Evolutionary conservation across 2,888 invertebrate genomes (phyloP).

Genomic region (Tinea semifulvella): DNA sequence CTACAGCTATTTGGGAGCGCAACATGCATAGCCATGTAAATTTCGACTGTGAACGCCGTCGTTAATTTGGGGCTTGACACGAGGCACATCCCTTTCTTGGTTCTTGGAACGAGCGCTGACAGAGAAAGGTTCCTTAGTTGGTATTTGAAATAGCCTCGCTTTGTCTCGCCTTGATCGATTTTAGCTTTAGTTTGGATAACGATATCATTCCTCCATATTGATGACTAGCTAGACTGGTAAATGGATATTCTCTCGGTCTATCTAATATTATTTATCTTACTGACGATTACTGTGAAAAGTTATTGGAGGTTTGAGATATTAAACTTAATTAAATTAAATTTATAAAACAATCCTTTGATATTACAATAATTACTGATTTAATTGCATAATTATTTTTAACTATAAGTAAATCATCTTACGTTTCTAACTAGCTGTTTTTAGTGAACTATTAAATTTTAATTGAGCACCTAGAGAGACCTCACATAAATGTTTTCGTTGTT

Average conservation of each 20-base stretch:
- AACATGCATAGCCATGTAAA: constrained; percentile 62
- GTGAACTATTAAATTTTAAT: too few species aligned
- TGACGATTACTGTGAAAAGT: too few species aligned
- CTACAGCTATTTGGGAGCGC: constrained; percentile 45
- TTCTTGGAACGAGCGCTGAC: constrained; percentile 26
- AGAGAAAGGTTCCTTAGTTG: constrained; percentile 25
- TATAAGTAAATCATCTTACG: too few species aligned
- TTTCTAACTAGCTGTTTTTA: too few species aligned
- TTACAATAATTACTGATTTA: too few species aligned
- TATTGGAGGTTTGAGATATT: too few species aligned
- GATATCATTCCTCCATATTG: not conserved
- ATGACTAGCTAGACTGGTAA: not conserved
- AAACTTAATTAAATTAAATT: too few species aligned
- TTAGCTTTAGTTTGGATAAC: constrained; percentile 16
- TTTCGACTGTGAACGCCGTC: constrained; percentile 42
- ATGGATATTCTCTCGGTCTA: not conserved
- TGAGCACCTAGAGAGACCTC: too few species aligned
- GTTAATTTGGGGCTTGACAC: constrained; percentile 59
- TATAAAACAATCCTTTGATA: too few species aligned
- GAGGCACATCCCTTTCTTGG: constrained; percentile 58
- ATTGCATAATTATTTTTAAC: too few species aligned
- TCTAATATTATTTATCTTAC: too few species aligned
- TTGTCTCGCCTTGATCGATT: constrained; percentile 39
- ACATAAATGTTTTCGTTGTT: too few species aligned
- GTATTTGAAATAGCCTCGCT: constrained; percentile 36